Evolutionary conservation across 2,797 vertebrate species (phyloP).

Genomic region (Myiotriccus ornatus): DNA sequence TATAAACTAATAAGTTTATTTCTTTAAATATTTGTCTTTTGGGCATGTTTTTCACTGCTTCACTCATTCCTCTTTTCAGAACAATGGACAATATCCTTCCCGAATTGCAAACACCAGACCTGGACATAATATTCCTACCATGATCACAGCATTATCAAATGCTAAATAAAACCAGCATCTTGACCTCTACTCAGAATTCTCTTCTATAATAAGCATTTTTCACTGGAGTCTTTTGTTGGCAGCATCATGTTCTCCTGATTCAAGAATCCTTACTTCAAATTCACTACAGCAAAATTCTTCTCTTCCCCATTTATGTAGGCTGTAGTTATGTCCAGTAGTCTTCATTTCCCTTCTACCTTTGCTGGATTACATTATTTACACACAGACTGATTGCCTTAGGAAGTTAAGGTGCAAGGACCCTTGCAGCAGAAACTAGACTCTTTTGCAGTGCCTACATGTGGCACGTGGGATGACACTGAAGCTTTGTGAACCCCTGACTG

Average conservation of each 20-base stretch:
- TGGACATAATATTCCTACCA: not conserved
- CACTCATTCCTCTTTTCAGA: not conserved
- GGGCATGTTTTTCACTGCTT: not conserved
- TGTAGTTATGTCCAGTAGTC: not conserved
- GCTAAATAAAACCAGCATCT: not conserved
- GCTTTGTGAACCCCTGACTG: not conserved
- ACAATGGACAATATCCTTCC: not conserved
- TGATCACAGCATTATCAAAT: not conserved
- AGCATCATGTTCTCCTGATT: not conserved
- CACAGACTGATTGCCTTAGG: not conserved
- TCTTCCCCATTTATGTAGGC: not conserved
- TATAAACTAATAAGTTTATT: not conserved
- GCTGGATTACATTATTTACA: not conserved
- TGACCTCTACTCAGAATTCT: not conserved
- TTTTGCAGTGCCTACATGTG: accelerated
- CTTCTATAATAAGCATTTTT: not conserved
- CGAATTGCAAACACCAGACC: not conserved
- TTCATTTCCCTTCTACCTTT: not conserved
- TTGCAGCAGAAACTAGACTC: not conserved
- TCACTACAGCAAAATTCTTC: not conserved
- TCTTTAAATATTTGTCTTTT: slow-evolving; percentile 2
- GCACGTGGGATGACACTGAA: not conserved
- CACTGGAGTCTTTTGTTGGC: not conserved
- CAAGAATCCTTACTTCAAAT: not conserved
- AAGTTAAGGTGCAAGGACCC: not conserved